Percentiles rank a stretch among this genome's conserved stretches.
These are phyloP conservation scores for Epinotia ramella DNA, from an alignment of 2,888 invertebrate species.

Conservation along the genomic window DNA sequence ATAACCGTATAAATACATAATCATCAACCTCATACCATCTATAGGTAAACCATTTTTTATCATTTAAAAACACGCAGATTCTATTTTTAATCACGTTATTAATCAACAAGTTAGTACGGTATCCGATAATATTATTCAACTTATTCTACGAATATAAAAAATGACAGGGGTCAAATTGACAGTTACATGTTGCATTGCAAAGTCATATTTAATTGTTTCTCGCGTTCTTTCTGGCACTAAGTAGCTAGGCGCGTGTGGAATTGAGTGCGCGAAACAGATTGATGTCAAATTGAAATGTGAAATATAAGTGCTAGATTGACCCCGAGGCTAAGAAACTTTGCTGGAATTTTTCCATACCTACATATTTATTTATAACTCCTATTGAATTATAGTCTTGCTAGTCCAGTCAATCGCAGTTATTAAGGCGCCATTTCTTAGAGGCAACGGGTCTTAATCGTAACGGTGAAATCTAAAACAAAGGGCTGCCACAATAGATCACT, in stretches of 20 bases:
- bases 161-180: background rate
- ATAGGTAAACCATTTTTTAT: background rate
- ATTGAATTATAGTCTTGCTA: background rate
- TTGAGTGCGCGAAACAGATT: background rate
- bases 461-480: no score
- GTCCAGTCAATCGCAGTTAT: background rate
- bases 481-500: no score
- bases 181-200: background rate
- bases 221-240: background rate
- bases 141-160: background rate
- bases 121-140: conserved; percentile 2
- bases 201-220: background rate
- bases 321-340: background rate
- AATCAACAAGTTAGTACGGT: background rate
- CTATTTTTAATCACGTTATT: conserved; percentile 6
- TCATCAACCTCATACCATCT: background rate
- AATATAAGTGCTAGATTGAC: background rate
- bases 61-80: background rate
- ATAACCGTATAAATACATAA: background rate
- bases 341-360: conserved; percentile 22
- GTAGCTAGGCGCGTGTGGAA: background rate
- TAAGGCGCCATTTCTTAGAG: no score
- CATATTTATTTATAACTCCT: background rate
- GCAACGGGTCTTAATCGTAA: no score
- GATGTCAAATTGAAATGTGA: background rate